Evolutionary conservation across 1,140 invertebrate genomes (phyloP).

Genomic region (Centruroides vittatus): DNA sequence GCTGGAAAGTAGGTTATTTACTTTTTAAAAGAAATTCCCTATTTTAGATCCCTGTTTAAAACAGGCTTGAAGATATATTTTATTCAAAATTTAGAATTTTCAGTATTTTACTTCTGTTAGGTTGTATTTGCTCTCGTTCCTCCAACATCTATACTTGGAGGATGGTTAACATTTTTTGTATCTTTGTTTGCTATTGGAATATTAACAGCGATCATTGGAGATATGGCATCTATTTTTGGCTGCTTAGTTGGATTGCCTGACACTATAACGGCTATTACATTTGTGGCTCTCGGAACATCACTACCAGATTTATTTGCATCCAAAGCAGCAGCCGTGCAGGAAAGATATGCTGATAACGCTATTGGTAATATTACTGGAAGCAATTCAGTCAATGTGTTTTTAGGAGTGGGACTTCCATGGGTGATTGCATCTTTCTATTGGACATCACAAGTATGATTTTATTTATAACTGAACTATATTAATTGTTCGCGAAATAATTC

Average conservation of each 20-base stretch:
- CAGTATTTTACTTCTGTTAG: conserved; percentile 26
- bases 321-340: conserved; percentile 31
- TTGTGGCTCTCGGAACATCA: conserved; percentile 55
- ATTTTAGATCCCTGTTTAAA: too few species aligned
- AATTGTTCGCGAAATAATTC: too few species aligned
- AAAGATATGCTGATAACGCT: conserved; percentile 37
- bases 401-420: conserved; percentile 49
- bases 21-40: too few species aligned
- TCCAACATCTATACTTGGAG: conserved; percentile 39
- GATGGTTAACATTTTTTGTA: conserved; percentile 45
- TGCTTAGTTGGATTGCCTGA: conserved; percentile 43
- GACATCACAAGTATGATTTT: conserved; percentile 29
- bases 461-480: too few species aligned
- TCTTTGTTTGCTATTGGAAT: conserved; percentile 42
- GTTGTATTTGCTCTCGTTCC: conserved; percentile 43
- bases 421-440: conserved; percentile 43
- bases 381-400: conserved; percentile 45
- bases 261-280: conserved; percentile 48
- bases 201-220: conserved; percentile 45
- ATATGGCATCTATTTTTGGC: conserved; percentile 46
- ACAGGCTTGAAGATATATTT: too few species aligned
- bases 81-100: too few species aligned
- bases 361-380: conserved; percentile 39
- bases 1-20: conserved; percentile 28
- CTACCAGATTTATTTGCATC: conserved; percentile 49